Conservation (phyloP, 2,113 vertebrate genomes). For the Phoxinus phoxinus region DNA sequence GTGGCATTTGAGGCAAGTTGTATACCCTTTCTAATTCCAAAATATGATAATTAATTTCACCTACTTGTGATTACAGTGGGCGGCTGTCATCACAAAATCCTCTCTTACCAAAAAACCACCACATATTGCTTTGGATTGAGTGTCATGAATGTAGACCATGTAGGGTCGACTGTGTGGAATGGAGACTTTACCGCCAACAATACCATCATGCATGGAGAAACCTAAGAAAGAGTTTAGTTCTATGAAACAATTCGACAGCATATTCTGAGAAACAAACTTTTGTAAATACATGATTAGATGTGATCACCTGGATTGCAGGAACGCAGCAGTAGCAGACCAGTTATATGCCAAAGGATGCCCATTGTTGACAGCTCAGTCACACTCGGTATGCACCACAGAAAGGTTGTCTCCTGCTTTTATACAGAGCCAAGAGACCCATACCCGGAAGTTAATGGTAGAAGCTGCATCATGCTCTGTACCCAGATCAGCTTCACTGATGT, state of each 20-base stretch:
- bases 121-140: not conserved
- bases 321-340: constrained; percentile 28
- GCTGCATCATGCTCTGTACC: not conserved
- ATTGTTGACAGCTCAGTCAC: constrained; percentile 52
- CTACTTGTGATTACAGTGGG: constrained; percentile 67
- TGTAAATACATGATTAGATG: not conserved
- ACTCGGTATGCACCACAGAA: not conserved
- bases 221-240: not conserved
- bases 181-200: constrained; percentile 56
- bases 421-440: not conserved
- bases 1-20: no score
- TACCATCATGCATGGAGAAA: constrained; percentile 12
- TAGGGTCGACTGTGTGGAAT: constrained; percentile 62
- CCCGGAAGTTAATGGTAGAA: constrained; percentile 22
- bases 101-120: constrained; percentile 67
- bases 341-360: constrained; percentile 29
- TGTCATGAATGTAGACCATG: constrained; percentile 62
- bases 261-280: not conserved
- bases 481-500: not conserved
- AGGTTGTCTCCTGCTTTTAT: not conserved
- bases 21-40: not conserved
- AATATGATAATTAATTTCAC: not conserved
- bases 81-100: constrained; percentile 71
- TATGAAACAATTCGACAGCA: not conserved
- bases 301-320: constrained; percentile 61